Evolutionary conservation across 1,140 invertebrate genomes (phyloP), one percentile per base, ranked within the genome.

Genomic region (Hycleus phaleratus): DNA sequence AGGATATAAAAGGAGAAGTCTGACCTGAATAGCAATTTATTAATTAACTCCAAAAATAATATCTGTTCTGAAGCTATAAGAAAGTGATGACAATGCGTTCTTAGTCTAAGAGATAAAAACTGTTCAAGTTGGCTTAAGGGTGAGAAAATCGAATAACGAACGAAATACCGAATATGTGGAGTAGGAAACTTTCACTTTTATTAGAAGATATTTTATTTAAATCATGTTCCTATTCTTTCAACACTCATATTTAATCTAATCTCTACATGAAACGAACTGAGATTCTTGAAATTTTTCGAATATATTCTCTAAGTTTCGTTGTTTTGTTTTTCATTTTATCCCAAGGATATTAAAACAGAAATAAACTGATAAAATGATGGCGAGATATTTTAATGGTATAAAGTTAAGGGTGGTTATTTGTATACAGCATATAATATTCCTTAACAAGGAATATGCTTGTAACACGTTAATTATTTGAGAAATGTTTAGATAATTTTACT

Each of bases 21-120:
- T 58, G 57, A 58, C 49, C 57, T 49, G 57, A 58, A 58, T 58
- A 58, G 51, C 57, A 58, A 58, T 58, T 58, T 58, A 58, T 58
- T 58, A 58, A 58, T 58, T 58, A 58, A 58, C 40, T 46, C 38
- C 26, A 40, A 58, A 52, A 58, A 58, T 58, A 49, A 58, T 58
- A 58, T 52, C 49, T 48, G 46, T 52, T 53, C 44, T 58, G 51
- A 44, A 58, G 49, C 51, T 58, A 52, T 52, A 53, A 53, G 57
- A 58, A 58, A 58, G 45, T 58, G 57, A 58, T 58, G 57, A 58
- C 57, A 58, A 58, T 52, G 57, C 57, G 32, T 51, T 58, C 45
- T 47, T 45, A 48, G 42, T 42, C 26, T 46, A 26, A 6, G 49
- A 47, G 57, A 58, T 58, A 58, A 58, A 58, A 58, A 58, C 49